Evolutionary conservation across 2,113 vertebrate genomes (phyloP), one percentile per base, ranked within the genome.

Genomic region (Microcebus griseorufus): DNA sequence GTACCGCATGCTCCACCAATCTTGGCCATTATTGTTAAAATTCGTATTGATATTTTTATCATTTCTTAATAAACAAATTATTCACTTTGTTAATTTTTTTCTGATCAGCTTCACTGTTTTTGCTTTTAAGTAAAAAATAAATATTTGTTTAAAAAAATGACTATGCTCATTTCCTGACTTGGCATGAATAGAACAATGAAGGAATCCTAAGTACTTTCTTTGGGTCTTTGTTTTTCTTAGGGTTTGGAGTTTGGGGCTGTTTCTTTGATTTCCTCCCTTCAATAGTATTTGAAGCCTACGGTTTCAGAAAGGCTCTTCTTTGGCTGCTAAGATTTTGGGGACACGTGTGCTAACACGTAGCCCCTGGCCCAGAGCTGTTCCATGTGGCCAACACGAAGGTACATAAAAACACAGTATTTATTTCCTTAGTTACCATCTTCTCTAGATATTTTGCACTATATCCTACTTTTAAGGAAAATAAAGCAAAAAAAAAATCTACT

Each of bases 221-320:
- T 64, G 62, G 25, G 62, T 64, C 64, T 92, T 96, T 91, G 70
- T 96, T 96, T 95, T 93, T n/a, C 88, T 86, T 58, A 67, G 55
- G 55, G 73, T 79, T 93, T 93, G 62, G 93, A 64, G 73, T 80
- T 9, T 85, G 62, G 78, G 23, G 27, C n/a, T 94, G 18, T 75
- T 91, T 78, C 88, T 93, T 81, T 93, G 65, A 96, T 85, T 88
- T 93, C 18, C 65, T 89, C 62, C 64, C 48, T 80, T n/a, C 65
- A 64, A 69, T 88, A 89, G 37, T 10, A 95, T 2, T 3, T 58
- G 83, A 73, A 23, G 65, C 23, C 51, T 69, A 70, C 87, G n/a
- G 64, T 23, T 90, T 93, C 73, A 42, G 80, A 72, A 70, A 82
- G 65, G 53, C n/a, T 27, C 16, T 32, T 42, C 32, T 37, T 88